Conservation (phyloP, 2,888 invertebrate genomes). For the Orchesellides sinensis region DNA sequence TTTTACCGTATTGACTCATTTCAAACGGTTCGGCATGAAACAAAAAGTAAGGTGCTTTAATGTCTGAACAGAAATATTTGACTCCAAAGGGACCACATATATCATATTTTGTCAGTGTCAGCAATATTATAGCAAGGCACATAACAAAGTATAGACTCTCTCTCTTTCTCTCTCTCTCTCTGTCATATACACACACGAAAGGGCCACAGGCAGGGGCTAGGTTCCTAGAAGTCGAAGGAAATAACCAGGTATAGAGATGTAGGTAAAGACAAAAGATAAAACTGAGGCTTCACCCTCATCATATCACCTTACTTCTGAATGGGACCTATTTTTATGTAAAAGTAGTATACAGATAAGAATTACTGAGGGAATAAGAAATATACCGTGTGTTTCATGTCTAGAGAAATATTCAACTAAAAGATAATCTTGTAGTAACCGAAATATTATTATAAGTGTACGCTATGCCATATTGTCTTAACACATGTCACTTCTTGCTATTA, state of each 20-base stretch:
- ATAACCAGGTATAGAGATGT: neutral
- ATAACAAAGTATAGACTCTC: too few species aligned
- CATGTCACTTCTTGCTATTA: too few species aligned
- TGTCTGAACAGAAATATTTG: neutral
- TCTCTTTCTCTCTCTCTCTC: neutral
- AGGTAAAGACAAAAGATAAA: too few species aligned
- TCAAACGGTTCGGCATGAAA: constrained; percentile 2
- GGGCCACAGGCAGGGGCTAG: neutral
- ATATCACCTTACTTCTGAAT: neutral
- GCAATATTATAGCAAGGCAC: too few species aligned
- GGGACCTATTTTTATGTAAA: neutral
- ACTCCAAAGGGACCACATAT: constrained; percentile 57
- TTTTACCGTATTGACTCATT: constrained; percentile 41
- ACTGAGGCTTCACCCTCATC: constrained; percentile 1
- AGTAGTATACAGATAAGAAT: too few species aligned
- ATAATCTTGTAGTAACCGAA: too few species aligned
- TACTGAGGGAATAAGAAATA: too few species aligned
- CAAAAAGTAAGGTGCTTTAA: constrained; percentile 1
- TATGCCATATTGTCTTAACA: too few species aligned
- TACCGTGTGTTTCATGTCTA: too few species aligned
- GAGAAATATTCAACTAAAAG: too few species aligned
- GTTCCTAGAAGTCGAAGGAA: neutral
- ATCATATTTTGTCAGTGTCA: constrained; percentile 61
- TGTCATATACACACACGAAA: neutral
- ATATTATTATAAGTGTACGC: too few species aligned